phyloP scores from a whole-genome alignment of 2,888 invertebrate genomes.

The Drosophila birchii region DNA sequence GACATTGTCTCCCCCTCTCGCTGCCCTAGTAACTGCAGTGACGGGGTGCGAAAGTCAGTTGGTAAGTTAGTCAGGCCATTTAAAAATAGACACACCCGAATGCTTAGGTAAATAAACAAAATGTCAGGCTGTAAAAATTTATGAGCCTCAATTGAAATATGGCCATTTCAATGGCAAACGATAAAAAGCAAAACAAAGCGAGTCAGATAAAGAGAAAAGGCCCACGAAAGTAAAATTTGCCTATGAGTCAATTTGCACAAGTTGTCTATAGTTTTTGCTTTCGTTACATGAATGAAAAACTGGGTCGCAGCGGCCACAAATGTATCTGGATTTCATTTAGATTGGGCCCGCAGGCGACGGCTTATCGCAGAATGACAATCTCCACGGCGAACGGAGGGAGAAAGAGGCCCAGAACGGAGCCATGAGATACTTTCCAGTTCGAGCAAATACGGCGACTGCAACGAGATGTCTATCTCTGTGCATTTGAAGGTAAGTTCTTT shows the following conservation, averaged over 20 bases:
- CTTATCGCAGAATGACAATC: conserved; percentile 76
- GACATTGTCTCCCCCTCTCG: conserved; percentile 14
- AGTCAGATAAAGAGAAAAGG: conserved; percentile 30
- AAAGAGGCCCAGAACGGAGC: conserved; percentile 33
- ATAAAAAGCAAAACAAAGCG: conserved; percentile 56
- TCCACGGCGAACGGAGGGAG: conserved; percentile 13
- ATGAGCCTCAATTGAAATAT: conserved; percentile 74
- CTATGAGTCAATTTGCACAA: conserved; percentile 72
- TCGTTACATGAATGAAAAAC: conserved; percentile 68
- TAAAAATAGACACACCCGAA: conserved; percentile 74
- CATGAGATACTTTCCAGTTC: conserved; percentile 56
- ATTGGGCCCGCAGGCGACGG: conserved; percentile 55
- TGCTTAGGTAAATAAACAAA: conserved; percentile 76
- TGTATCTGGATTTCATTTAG: conserved; percentile 78
- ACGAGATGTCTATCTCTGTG: conserved; percentile 69
- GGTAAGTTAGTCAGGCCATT: conserved; percentile 76
- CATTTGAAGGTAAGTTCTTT: conserved; percentile 75
- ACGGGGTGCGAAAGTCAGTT: conserved; percentile 72
- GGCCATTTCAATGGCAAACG: conserved; percentile 76
- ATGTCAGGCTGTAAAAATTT: conserved; percentile 74
- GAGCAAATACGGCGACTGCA: conserved; percentile 48
- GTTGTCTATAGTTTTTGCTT: conserved; percentile 70
- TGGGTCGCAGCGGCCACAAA: conserved; percentile 73
- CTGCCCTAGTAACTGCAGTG: conserved; percentile 8
- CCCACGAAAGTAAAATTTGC: conserved; percentile 44